Evolutionary conservation across 2,888 invertebrate species (phyloP).

Genomic region (Chironomus tentans): DNA sequence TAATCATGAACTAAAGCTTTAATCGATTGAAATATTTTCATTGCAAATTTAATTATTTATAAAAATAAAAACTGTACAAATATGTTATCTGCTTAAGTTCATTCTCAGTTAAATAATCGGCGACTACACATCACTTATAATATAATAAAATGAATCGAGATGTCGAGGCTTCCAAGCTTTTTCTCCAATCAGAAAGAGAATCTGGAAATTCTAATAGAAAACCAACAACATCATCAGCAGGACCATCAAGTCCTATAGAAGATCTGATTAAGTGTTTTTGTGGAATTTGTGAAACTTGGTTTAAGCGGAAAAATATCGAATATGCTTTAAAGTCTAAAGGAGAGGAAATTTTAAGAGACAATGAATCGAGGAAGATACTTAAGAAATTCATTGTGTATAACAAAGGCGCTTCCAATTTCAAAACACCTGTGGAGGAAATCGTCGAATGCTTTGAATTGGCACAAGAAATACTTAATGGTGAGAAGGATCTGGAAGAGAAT

Average conservation of each 20-base stretch:
- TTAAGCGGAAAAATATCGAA: neutral
- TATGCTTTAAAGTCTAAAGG: constrained; percentile 13
- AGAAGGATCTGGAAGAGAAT: neutral
- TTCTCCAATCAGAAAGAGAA: neutral
- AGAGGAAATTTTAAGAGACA: neutral
- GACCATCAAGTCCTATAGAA: neutral
- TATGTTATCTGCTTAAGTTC: no score
- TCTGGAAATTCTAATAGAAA: neutral
- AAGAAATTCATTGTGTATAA: constrained; percentile 5
- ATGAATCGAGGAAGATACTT: neutral
- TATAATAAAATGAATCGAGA: neutral
- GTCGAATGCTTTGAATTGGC: constrained; percentile 4
- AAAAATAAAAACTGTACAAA: no score
- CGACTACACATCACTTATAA: no score
- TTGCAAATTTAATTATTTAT: no score
- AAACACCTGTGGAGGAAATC: neutral
- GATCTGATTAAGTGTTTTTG: constrained; percentile 19
- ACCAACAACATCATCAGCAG: neutral
- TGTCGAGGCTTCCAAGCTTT: neutral
- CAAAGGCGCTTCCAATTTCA: neutral
- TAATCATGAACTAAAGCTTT: no score
- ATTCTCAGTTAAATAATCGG: no score
- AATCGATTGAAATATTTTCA: no score
- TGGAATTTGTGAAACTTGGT: constrained; percentile 3
- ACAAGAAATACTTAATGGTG: neutral